Percentiles rank a stretch among this genome's conserved stretches.
phyloP scores from a whole-genome alignment of 2,797 vertebrate species.

The Poecilia velifera region DNA sequence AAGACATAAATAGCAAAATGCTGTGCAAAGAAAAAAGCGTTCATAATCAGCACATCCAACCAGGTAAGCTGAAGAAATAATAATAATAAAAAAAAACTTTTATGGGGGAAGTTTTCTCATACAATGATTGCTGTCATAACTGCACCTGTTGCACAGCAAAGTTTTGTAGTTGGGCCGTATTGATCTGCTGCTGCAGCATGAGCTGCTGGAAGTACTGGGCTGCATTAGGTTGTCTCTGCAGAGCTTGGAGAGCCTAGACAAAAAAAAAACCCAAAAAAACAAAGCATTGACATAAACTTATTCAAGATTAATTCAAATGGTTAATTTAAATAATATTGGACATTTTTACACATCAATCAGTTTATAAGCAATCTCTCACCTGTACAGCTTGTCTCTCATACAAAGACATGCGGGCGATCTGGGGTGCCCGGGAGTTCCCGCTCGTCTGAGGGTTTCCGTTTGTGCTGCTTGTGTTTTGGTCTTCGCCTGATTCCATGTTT shows the following conservation, averaged over 20 bases:
- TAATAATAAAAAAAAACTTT: not conserved
- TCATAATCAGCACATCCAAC: not conserved
- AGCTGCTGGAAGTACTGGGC: slow-evolving; percentile 99
- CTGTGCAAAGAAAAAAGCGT: not conserved
- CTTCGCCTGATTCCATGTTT: slow-evolving; percentile 93
- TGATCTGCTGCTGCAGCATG: slow-evolving; percentile 98
- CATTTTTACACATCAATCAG: not conserved
- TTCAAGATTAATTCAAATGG: not conserved
- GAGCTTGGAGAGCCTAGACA: slow-evolving; percentile 92
- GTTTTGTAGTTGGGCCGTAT: slow-evolving; percentile 93
- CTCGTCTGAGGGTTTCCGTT: slow-evolving; percentile 88
- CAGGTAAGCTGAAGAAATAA: not conserved
- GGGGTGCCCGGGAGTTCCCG: slow-evolving; percentile 88
- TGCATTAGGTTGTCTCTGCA: slow-evolving; percentile 96
- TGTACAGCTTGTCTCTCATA: slow-evolving; percentile 98
- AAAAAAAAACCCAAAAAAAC: slow-evolving; percentile 32
- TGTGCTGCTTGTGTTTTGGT: slow-evolving; percentile 89
- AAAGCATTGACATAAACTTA: slow-evolving; percentile 1
- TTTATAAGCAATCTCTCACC: slow-evolving; percentile 74
- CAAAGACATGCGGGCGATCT: slow-evolving; percentile 97
- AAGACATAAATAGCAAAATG: not conserved
- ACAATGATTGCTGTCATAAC: not conserved
- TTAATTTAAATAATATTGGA: not conserved
- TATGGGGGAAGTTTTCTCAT: not conserved
- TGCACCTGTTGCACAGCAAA: slow-evolving; percentile 95